A percentile compares a stretch with the other conserved stretches of the same genome.
Evolutionary conservation across 2,797 vertebrate genomes (phyloP).

Genomic region (Manis javanica): DNA sequence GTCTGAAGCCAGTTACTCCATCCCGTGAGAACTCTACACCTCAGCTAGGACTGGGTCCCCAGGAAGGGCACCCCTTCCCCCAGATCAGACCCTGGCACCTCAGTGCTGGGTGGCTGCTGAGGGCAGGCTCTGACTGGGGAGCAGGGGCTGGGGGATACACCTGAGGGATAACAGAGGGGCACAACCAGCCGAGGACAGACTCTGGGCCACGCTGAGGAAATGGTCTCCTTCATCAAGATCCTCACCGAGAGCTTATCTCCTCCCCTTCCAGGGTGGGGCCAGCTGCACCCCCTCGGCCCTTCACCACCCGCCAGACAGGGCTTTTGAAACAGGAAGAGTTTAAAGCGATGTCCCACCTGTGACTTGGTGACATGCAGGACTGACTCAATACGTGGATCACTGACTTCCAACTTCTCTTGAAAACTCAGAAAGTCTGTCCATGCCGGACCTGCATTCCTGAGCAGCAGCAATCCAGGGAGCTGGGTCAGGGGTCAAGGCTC

Average conservation of each 20-base stretch:
- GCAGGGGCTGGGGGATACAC: rapidly evolving
- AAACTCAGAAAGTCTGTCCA: background rate
- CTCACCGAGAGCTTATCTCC: background rate
- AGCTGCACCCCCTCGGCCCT: background rate
- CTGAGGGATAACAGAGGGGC: background rate
- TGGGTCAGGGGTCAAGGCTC: background rate
- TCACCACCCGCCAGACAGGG: background rate
- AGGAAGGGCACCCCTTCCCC: background rate
- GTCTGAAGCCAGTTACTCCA: background rate
- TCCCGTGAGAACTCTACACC: background rate
- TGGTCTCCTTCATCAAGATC: background rate
- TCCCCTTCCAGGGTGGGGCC: rapidly evolving
- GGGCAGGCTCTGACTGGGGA: background rate
- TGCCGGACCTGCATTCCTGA: background rate
- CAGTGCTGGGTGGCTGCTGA: background rate
- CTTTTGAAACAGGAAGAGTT: background rate
- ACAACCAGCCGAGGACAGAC: background rate
- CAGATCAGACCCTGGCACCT: background rate
- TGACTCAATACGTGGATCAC: background rate
- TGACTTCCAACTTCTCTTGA: background rate
- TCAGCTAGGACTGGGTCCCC: background rate
- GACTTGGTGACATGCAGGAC: background rate
- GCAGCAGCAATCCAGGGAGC: background rate
- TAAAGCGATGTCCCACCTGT: background rate
- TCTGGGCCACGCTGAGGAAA: background rate